Evolutionary conservation across 2,113 vertebrate species (phyloP).

Genomic region (Eudyptes chrysolophus): DNA sequence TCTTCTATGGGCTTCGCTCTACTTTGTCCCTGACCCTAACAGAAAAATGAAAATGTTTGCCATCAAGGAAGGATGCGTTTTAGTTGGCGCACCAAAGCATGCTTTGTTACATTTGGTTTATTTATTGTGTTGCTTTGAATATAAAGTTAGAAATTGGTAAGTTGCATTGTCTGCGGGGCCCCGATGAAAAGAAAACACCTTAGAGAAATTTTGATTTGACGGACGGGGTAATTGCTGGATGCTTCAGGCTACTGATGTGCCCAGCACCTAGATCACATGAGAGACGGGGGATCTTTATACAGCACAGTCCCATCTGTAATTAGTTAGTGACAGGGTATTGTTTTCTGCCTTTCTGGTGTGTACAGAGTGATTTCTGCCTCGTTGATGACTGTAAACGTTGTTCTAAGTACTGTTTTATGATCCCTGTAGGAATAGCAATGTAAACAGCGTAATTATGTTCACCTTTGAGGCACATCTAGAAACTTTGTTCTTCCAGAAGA

Average conservation of each 20-base stretch:
- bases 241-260: neutral
- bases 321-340: neutral
- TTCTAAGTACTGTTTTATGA: conserved; percentile 37
- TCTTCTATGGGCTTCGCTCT: neutral
- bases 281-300: neutral
- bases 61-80: neutral
- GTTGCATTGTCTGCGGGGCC: neutral
- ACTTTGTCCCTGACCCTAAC: neutral
- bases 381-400: conserved; percentile 44
- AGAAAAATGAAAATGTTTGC: neutral
- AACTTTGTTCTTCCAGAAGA: conserved; percentile 65
- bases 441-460: conserved; percentile 58
- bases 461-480: conserved; percentile 57
- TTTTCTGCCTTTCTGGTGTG: neutral
- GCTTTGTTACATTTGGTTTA: neutral
- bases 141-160: neutral
- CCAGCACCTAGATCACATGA: neutral
- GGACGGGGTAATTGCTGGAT: neutral
- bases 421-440: conserved; percentile 50
- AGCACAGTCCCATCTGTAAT: neutral
- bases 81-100: neutral
- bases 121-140: neutral
- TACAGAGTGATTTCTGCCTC: conserved; percentile 25
- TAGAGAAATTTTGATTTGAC: conserved; percentile 4
- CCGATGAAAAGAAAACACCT: neutral